Percentiles rank a stretch among this genome's conserved stretches.
phyloP scores from a whole-genome alignment of 2,797 vertebrate species.

The Mormyrops attenuatus region DNA sequence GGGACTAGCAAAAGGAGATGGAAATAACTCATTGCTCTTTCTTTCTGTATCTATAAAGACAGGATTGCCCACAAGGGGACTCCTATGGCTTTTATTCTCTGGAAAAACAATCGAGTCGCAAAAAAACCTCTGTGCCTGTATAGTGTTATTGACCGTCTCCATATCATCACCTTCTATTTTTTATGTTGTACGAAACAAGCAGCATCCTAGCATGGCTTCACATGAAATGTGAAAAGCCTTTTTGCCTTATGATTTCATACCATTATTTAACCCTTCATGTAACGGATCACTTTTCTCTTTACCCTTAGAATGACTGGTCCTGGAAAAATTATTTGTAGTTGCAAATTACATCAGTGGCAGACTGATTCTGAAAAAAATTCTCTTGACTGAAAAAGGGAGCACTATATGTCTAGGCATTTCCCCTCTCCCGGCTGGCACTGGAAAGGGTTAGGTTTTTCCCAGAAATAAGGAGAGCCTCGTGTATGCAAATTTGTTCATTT shows the following conservation, averaged over 20 bases:
- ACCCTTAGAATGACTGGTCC: neutral
- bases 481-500: constrained; percentile 1
- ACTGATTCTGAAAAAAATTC: neutral
- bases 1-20: constrained; percentile 45
- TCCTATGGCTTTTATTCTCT: constrained; percentile 50
- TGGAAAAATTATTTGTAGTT: neutral
- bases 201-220: constrained; percentile 39
- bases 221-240: constrained; percentile 33
- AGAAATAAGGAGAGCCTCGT: neutral
- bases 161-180: constrained; percentile 10
- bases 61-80: constrained; percentile 40
- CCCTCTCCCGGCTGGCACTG: neutral
- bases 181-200: constrained; percentile 31
- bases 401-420: neutral
- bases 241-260: neutral
- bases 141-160: constrained; percentile 50
- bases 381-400: neutral
- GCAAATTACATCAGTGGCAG: neutral
- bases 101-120: constrained; percentile 35
- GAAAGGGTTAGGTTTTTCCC: neutral
- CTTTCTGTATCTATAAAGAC: constrained; percentile 41
- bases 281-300: neutral
- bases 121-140: constrained; percentile 46
- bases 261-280: neutral
- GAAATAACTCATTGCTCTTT: constrained; percentile 47